These are phyloP conservation scores for Plecotus auritus DNA, from an alignment of 2,113 vertebrate genomes.

Conservation along the genomic window DNA sequence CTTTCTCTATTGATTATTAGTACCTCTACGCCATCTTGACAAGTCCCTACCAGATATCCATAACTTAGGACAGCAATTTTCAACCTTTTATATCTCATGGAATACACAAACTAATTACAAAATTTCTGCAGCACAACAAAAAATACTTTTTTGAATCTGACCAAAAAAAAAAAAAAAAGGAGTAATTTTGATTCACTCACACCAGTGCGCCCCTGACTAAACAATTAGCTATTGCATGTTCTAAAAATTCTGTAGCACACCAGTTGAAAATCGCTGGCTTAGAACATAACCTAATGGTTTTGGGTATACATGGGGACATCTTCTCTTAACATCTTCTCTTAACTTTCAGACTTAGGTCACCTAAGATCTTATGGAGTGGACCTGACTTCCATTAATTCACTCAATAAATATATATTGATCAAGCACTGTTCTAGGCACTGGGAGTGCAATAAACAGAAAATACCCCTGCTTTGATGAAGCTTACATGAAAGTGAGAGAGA, in stretches of 20 bases:
- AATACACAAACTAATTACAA: neutral
- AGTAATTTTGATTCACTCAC: neutral
- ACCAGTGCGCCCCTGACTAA: neutral
- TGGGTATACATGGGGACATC: neutral
- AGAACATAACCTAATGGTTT: neutral
- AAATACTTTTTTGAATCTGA: neutral
- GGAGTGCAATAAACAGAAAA: slow-evolving; percentile 17
- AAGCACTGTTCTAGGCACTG: neutral
- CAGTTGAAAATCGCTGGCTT: neutral
- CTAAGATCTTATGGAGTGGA: neutral
- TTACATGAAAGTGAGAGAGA: neutral
- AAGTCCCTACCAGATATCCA: neutral
- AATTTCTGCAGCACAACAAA: neutral
- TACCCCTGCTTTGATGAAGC: neutral
- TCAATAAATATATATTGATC: neutral
- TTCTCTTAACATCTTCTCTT: neutral
- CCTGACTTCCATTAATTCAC: neutral
- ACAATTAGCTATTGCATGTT: neutral
- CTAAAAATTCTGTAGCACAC: neutral
- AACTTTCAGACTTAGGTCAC: neutral
- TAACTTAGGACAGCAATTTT: neutral
- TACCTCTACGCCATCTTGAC: neutral
- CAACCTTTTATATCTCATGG: neutral
- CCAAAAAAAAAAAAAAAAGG: neutral
- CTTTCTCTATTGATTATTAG: neutral